These are phyloP conservation scores for Alaudala cheleensis DNA, from an alignment of 2,113 vertebrate species.

Conservation along the genomic window DNA sequence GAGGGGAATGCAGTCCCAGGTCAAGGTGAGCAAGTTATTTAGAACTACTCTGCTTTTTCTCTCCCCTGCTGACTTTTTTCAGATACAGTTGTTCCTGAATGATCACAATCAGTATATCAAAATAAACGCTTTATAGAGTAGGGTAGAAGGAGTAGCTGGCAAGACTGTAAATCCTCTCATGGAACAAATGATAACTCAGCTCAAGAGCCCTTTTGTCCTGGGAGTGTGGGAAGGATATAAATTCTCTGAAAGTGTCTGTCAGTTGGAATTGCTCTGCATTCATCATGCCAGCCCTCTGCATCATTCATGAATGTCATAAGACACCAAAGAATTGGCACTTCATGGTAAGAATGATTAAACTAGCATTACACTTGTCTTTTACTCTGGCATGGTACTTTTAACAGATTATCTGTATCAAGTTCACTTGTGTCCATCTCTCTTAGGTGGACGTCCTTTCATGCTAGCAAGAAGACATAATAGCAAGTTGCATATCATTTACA, in stretches of 20 bases:
- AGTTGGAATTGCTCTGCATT: slow-evolving; percentile 69
- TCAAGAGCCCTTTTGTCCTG: slow-evolving; percentile 72
- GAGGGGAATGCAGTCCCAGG: background rate
- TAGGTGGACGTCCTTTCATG: background rate
- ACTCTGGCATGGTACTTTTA: slow-evolving; percentile 38
- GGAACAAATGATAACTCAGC: slow-evolving; percentile 74
- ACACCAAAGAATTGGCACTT: slow-evolving; percentile 75
- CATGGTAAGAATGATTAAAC: slow-evolving; percentile 73
- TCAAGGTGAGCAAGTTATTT: slow-evolving; percentile 40
- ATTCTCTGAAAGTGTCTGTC: slow-evolving; percentile 75
- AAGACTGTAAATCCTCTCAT: slow-evolving; percentile 75
- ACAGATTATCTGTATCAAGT: background rate
- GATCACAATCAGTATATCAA: slow-evolving; percentile 74
- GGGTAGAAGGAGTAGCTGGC: slow-evolving; percentile 68
- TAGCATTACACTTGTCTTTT: slow-evolving; percentile 67
- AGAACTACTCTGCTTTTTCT: background rate
- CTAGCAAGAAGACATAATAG: background rate
- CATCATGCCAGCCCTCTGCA: slow-evolving; percentile 71
- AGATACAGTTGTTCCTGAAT: slow-evolving; percentile 71
- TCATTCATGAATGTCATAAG: slow-evolving; percentile 79
- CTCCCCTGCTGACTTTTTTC: slow-evolving; percentile 44
- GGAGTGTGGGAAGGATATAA: slow-evolving; percentile 61
- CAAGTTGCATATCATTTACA: background rate
- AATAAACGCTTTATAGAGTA: slow-evolving; percentile 69
- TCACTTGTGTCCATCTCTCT: background rate